These are phyloP conservation scores for Pelvicachromis taeniatus DNA, from an alignment of 2,113 vertebrate species.

Conservation along the genomic window DNA sequence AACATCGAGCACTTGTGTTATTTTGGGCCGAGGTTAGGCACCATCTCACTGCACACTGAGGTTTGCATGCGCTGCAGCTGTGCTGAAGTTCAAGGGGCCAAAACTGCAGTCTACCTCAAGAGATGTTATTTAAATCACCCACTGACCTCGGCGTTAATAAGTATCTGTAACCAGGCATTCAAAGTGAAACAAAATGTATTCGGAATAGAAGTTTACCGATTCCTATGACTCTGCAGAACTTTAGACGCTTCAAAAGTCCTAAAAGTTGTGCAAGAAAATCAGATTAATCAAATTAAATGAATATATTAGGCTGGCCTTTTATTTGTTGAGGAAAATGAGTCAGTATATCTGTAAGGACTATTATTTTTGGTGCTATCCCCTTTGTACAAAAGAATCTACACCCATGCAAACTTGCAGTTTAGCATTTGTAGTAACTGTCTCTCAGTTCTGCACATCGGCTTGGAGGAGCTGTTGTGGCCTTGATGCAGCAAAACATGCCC, in stretches of 20 bases:
- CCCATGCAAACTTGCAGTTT: background rate
- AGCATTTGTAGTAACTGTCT: background rate
- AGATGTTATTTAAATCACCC: background rate
- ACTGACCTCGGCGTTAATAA: background rate
- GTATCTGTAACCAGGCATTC: background rate
- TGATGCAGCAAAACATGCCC: fast-evolving
- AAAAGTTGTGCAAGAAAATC: background rate
- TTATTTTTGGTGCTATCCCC: background rate
- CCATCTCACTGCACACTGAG: background rate
- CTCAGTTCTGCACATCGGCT: background rate
- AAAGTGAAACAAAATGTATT: background rate
- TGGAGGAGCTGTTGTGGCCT: background rate
- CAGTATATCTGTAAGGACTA: no score
- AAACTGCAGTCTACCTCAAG: background rate
- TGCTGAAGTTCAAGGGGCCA: background rate
- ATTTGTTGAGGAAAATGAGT: background rate
- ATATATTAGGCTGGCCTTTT: background rate
- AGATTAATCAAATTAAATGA: background rate
- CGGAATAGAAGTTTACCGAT: fast-evolving
- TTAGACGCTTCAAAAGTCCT: background rate
- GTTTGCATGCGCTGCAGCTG: constrained; percentile 15
- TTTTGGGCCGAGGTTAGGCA: constrained; percentile 40
- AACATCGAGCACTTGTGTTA: constrained; percentile 55
- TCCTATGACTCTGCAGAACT: background rate
- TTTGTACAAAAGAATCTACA: no score